Conservation (phyloP, 2,888 invertebrate species). For the Aphodius sticticus region DNA sequence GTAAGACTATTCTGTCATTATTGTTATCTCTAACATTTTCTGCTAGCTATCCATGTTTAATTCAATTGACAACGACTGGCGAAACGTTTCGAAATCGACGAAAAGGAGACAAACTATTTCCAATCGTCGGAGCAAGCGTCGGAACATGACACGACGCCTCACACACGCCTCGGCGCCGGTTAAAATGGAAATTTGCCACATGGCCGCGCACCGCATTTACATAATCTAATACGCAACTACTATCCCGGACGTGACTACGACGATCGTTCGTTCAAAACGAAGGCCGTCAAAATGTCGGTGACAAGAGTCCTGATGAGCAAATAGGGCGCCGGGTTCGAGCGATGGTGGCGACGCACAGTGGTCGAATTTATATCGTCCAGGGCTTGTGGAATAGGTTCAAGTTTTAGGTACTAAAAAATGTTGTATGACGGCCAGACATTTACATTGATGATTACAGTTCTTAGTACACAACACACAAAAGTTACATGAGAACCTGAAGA, state of each 20-base stretch:
- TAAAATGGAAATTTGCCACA: constrained; percentile 25
- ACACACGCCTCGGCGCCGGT: neutral
- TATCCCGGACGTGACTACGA: constrained; percentile 6
- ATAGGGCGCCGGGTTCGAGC: neutral
- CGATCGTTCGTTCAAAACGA: constrained; percentile 6
- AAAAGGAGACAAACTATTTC: neutral
- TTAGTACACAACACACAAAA: too few relatives aligned
- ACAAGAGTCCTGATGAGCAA: constrained; percentile 24
- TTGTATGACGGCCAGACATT: too few relatives aligned
- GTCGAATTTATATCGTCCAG: neutral
- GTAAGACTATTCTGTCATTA: too few relatives aligned
- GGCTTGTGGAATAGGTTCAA: too few relatives aligned
- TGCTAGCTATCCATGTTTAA: neutral
- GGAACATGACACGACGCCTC: constrained; percentile 14
- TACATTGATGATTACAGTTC: too few relatives aligned
- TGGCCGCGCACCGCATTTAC: constrained; percentile 16
- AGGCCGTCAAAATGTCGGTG: constrained; percentile 20
- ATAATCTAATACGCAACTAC: constrained; percentile 26
- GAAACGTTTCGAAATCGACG: neutral
- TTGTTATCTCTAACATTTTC: too few relatives aligned
- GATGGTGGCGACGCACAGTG: neutral
- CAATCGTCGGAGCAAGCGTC: neutral
- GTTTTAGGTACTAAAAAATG: too few relatives aligned
- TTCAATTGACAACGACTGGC: neutral
- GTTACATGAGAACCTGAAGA: too few relatives aligned